These are phyloP conservation scores for Ephialtes manifestator DNA, from an alignment of 2,888 invertebrate genomes.

Conservation along the genomic window DNA sequence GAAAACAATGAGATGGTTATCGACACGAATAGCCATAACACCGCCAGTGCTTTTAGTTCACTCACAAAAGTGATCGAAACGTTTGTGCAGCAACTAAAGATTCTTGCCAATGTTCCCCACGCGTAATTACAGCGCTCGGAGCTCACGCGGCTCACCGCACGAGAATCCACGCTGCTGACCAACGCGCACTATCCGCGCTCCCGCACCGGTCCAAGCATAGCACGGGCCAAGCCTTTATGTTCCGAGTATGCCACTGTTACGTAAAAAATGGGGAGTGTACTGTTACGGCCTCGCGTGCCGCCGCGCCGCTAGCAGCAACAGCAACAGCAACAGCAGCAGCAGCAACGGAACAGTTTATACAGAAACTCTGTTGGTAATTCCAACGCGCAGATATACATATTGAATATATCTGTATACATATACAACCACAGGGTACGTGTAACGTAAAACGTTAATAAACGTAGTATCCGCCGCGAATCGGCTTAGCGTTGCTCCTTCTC, in stretches of 20 bases:
- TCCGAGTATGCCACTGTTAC: conserved; percentile 71
- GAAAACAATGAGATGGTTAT: neutral
- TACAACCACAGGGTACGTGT: conserved; percentile 17
- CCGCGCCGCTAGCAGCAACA: conserved; percentile 63
- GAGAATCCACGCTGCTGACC: conserved; percentile 29
- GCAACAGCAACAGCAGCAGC: conserved; percentile 31
- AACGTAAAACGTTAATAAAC: conserved; percentile 69
- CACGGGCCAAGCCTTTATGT: conserved; percentile 70
- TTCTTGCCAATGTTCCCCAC: conserved; percentile 20
- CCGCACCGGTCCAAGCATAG: conserved; percentile 52
- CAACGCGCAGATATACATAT: conserved; percentile 28
- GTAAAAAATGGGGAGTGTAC: conserved; percentile 69
- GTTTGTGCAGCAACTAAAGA: neutral
- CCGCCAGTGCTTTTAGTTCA: neutral
- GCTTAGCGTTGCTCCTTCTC: conserved; percentile 57
- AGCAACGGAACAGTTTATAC: conserved; percentile 61
- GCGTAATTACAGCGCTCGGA: conserved; percentile 44
- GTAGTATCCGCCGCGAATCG: conserved; percentile 67
- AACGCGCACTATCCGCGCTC: neutral
- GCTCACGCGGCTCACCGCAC: conserved; percentile 18
- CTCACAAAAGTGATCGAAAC: neutral
- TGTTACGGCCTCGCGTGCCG: conserved; percentile 69
- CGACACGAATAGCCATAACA: neutral
- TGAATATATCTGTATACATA: conserved; percentile 22
- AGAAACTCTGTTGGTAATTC: conserved; percentile 45